A percentile compares a stretch with the other conserved stretches of the same genome.
Evolutionary conservation across 2,888 invertebrate genomes (phyloP).

Genomic region (Polia nebulosa): DNA sequence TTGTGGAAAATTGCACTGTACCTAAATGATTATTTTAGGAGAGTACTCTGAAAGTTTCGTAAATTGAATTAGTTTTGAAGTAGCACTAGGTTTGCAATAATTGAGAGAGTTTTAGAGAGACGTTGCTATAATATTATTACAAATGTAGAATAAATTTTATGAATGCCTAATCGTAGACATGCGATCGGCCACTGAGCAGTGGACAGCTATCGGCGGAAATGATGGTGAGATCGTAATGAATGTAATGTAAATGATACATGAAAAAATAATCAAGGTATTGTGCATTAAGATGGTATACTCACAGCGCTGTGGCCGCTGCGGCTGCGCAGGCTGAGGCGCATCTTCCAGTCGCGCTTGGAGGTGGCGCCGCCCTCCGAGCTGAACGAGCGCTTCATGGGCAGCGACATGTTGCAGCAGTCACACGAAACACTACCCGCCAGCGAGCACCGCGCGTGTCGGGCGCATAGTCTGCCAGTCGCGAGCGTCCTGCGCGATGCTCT

Average conservation of each 20-base stretch:
- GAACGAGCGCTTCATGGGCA: conserved; percentile 92
- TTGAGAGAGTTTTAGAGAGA: not conserved
- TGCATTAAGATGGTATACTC: conserved; percentile 72
- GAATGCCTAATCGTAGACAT: too few species aligned
- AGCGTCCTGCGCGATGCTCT: not conserved
- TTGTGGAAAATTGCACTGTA: conserved; percentile 4
- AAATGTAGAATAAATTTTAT: not conserved
- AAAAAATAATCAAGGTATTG: too few species aligned
- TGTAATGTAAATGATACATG: too few species aligned
- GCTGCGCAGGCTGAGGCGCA: conserved; percentile 93
- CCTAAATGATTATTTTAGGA: conserved; percentile 7
- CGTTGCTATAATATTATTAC: not conserved
- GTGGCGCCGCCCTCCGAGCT: conserved; percentile 92
- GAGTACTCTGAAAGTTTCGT: conserved; percentile 1
- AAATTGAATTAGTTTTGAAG: conserved; percentile 15
- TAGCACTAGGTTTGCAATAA: not conserved
- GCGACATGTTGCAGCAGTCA: conserved; percentile 75
- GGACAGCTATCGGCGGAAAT: not conserved
- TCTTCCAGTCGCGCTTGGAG: conserved; percentile 93
- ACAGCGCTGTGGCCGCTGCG: conserved; percentile 92
- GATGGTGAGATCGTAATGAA: not conserved
- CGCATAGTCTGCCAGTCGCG: conserved; percentile 63
- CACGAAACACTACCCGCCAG: conserved; percentile 62
- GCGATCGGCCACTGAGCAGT: too few species aligned
- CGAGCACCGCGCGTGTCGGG: conserved; percentile 74